Base-by-base conservation (phyloP, 2,797 vertebrate genomes). In the Coccyzus lansbergi region DNA sequence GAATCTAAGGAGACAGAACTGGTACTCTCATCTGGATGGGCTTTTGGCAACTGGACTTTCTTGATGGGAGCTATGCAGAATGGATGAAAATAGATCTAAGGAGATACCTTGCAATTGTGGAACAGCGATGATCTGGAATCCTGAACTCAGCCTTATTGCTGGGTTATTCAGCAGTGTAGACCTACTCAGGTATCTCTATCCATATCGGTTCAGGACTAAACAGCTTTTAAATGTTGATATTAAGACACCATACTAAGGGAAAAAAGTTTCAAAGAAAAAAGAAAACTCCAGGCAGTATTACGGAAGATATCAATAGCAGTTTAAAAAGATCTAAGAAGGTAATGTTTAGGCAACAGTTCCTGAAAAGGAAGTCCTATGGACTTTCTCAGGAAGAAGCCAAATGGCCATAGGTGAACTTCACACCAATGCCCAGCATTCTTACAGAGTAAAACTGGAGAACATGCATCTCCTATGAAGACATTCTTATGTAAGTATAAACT, bases 391-490 rank as follows among this genome's bases (percentile, higher is more conserved):
- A 33, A 7, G 53, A 49, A 58, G 22, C 7, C 25, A 71, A 83
- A 71, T 36, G 25, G 15, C 9, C 8, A 10, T 21, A 46, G 36
- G 40, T 52, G 56, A 60, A 48, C 12, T 75, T 81, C 17, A 60
- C 13, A n/a, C 4, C 4, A 4, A 38, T 19, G 22, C 2, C 3
- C 34, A 67, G 8, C 46, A 12, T 5, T 60, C 12, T 13, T 21
- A 64, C 10, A 14, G 3, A n/a, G 7, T 34, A 46, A 60, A 79
- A 76, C 6, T 56, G 6, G 2, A 15, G 4, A 83, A 14, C 2
- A 51, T 0, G 0, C 0, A 0, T 12, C 16, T 80, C 68, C 15
- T 49, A 24, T 68, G 5, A 62, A 77, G 7, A 71, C 7, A 33
- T 20, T 49, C 5, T 58, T 64, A 33, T 4, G 2, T 56, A 60